Conservation (phyloP, 2,113 vertebrate species). For the Fulmarus glacialis region DNA sequence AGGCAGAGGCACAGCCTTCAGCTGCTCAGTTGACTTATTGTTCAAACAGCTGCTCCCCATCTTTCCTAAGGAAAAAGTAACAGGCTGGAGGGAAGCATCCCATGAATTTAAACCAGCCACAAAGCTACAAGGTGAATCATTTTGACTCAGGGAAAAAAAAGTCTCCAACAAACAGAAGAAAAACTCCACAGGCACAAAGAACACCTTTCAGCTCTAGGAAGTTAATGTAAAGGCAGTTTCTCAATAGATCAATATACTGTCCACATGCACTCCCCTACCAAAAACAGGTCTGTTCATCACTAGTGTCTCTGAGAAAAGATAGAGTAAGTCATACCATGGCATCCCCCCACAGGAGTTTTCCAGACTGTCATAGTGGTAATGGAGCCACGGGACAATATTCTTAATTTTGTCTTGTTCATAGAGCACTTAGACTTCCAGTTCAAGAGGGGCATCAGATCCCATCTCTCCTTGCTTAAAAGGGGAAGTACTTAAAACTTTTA, state of each 20-base stretch:
- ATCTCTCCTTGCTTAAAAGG: background rate
- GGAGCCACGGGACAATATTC: background rate
- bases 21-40: background rate
- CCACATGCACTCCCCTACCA: background rate
- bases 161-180: background rate
- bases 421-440: background rate
- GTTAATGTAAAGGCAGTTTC: background rate
- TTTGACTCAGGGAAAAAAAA: background rate
- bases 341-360: background rate
- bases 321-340: background rate
- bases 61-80: background rate
- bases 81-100: background rate
- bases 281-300: background rate
- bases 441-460: background rate
- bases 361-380: background rate
- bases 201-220: background rate
- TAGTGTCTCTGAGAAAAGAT: background rate
- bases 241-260: background rate
- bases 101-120: background rate
- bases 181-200: background rate
- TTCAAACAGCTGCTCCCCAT: background rate
- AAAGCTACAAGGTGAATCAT: background rate
- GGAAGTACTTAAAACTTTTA: background rate
- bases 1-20: background rate
- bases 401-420: background rate